These are phyloP conservation scores for Rhynchotus rufescens DNA, from an alignment of 2,797 vertebrate species.

Conservation along the genomic window DNA sequence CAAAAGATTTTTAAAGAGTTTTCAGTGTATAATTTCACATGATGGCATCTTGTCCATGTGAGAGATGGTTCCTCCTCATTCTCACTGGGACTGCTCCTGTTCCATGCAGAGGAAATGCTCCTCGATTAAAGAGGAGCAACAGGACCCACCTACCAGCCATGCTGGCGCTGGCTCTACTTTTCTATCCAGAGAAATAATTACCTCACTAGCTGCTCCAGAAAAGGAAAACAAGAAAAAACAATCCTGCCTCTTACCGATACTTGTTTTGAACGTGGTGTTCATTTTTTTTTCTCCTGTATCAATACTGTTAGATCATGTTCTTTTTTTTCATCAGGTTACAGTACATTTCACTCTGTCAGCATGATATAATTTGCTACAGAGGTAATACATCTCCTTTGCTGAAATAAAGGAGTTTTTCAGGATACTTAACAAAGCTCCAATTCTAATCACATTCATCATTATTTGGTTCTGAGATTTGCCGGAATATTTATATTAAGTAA, in stretches of 20 bases:
- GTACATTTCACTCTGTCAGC: slow-evolving; percentile 51
- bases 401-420: slow-evolving; percentile 65
- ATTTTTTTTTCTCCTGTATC: neutral
- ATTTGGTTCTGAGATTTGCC: slow-evolving; percentile 14
- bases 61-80: neutral
- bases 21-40: neutral
- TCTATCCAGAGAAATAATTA: slow-evolving; percentile 3
- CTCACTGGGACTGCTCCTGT: neutral
- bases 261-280: neutral
- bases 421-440: slow-evolving; percentile 45
- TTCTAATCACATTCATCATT: slow-evolving; percentile 56
- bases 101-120: neutral
- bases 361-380: slow-evolving; percentile 27
- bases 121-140: neutral
- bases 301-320: slow-evolving; percentile 16
- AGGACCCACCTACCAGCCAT: neutral
- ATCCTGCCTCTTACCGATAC: neutral
- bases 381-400: slow-evolving; percentile 26
- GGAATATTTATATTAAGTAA: slow-evolving; percentile 57
- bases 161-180: neutral
- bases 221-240: slow-evolving; percentile 1
- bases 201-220: slow-evolving; percentile 17
- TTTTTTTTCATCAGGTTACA: slow-evolving; percentile 40
- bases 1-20: neutral
- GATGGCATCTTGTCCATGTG: neutral